Percentiles rank a stretch among this genome's conserved stretches.
These are phyloP conservation scores for Xylota segnis DNA, from an alignment of 2,888 invertebrate genomes.

Conservation along the genomic window DNA sequence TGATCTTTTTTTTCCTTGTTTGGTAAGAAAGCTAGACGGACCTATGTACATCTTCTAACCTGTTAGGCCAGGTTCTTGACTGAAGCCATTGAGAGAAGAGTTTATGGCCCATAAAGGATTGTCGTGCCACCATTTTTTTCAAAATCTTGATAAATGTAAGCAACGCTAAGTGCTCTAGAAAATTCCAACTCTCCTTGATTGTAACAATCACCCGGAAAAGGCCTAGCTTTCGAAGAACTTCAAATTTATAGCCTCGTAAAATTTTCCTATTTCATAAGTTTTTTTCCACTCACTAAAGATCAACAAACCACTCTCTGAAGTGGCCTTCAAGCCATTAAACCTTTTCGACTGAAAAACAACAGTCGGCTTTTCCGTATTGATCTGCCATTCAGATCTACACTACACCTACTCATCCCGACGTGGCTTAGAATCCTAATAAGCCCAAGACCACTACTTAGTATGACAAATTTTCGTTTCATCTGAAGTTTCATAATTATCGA, in stretches of 20 bases:
- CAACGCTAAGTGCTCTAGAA: no score
- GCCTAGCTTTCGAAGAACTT: neutral
- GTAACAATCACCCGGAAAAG: no score
- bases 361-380: constrained; percentile 38
- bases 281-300: neutral
- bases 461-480: constrained; percentile 47
- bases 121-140: no score
- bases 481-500: constrained; percentile 33
- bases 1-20: no score
- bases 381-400: neutral
- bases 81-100: no score
- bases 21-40: no score
- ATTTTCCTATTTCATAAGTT: neutral
- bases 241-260: neutral
- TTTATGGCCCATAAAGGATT: no score
- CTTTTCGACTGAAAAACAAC: constrained; percentile 21
- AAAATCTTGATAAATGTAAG: no score
- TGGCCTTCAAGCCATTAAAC: constrained; percentile 26
- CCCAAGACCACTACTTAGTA: constrained; percentile 19
- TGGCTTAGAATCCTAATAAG: constrained; percentile 59
- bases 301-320: neutral
- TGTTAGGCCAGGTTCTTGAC: no score
- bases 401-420: constrained; percentile 23
- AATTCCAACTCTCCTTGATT: no score
- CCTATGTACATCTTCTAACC: no score